phyloP scores from a whole-genome alignment of 2,797 vertebrate species.

The Fistularia tabacaria region DNA sequence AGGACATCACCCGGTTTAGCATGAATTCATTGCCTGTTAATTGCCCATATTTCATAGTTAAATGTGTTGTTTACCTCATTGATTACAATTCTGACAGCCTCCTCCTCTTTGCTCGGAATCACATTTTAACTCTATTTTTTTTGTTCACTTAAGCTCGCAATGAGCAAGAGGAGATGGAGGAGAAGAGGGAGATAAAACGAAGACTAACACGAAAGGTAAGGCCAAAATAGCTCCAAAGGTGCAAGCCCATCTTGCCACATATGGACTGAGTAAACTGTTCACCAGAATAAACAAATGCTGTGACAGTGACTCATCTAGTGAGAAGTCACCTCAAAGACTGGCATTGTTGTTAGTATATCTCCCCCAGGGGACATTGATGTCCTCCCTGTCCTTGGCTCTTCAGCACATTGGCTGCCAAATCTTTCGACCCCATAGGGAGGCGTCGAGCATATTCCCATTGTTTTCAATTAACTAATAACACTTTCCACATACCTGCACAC shows the following conservation, averaged over 20 bases:
- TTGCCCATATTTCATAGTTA: slow-evolving; percentile 39
- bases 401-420: slow-evolving; percentile 46
- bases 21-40: slow-evolving; percentile 23
- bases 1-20: slow-evolving; percentile 37
- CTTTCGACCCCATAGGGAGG: slow-evolving; percentile 45
- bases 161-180: slow-evolving; percentile 96
- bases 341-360: slow-evolving; percentile 17
- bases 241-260: slow-evolving; percentile 18
- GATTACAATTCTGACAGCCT: slow-evolving; percentile 10
- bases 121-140: slow-evolving; percentile 8
- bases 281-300: slow-evolving; percentile 33
- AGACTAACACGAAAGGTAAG: slow-evolving; percentile 93
- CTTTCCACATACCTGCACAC: slow-evolving; percentile 47
- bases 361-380: slow-evolving; percentile 30
- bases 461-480: slow-evolving; percentile 51
- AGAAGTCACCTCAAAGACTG: slow-evolving; percentile 9
- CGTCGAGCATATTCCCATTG: slow-evolving; percentile 49
- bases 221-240: slow-evolving; percentile 45
- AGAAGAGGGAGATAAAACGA: slow-evolving; percentile 96
- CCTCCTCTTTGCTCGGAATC: not conserved
- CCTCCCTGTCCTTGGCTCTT: slow-evolving; percentile 58
- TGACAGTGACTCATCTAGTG: slow-evolving; percentile 39
- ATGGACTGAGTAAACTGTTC: slow-evolving; percentile 17
- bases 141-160: slow-evolving; percentile 85
- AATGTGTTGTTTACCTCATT: slow-evolving; percentile 15